phyloP scores from a whole-genome alignment of 2,888 invertebrate genomes.

The Thera obeliscata region DNA sequence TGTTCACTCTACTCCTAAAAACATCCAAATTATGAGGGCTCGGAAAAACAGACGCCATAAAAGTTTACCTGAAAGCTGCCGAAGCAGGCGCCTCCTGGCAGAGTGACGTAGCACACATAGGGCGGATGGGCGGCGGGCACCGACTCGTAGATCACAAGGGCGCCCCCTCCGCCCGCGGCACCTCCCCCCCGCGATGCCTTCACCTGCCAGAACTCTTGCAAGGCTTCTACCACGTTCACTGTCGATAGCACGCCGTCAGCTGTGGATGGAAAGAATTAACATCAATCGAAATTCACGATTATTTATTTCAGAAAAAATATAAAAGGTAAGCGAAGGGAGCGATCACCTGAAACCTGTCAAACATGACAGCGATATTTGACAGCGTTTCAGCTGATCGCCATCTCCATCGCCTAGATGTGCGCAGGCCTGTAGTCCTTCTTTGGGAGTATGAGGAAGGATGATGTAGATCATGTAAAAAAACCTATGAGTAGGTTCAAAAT shows the following conservation, averaged over 20 bases:
- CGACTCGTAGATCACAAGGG: conserved; percentile 97
- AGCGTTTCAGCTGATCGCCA: too few species aligned
- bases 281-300: background rate
- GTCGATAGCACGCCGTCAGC: conserved; percentile 79
- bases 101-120: conserved; percentile 96
- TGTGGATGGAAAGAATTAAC: conserved; percentile 36
- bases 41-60: background rate
- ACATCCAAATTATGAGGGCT: too few species aligned
- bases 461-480: too few species aligned
- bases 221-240: conserved; percentile 97
- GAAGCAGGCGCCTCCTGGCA: conserved; percentile 97
- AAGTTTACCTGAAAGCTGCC: conserved; percentile 91
- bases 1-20: too few species aligned
- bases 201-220: conserved; percentile 99
- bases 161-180: conserved; percentile 91
- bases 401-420: too few species aligned
- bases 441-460: too few species aligned
- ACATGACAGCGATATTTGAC: too few species aligned
- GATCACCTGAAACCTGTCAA: too few species aligned
- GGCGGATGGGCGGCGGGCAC: conserved; percentile 96
- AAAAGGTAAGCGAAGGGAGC: too few species aligned
- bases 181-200: conserved; percentile 91
- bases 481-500: too few species aligned
- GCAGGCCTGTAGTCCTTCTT: too few species aligned
- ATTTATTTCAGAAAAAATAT: too few species aligned